These are phyloP conservation scores for Halocaridina rubra DNA, from an alignment of 2,888 invertebrate genomes.

Conservation along the genomic window DNA sequence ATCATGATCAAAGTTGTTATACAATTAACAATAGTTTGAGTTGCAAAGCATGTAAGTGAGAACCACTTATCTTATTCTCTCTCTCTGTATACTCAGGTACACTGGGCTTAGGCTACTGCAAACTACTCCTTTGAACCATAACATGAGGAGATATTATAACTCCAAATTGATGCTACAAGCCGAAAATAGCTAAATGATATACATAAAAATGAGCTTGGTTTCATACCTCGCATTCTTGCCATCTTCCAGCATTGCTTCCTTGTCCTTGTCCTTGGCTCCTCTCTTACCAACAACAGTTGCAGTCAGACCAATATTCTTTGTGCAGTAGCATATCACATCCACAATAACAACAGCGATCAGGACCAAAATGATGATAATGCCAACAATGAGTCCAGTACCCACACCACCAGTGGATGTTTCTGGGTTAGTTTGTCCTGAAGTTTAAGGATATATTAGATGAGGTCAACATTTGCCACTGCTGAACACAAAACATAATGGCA, in stretches of 20 bases:
- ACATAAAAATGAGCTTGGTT: too few relatives aligned
- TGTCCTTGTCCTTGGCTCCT: conserved; percentile 56
- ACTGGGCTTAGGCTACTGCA: too few relatives aligned
- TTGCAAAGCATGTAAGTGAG: too few relatives aligned
- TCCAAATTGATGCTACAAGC: too few relatives aligned
- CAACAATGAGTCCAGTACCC: conserved; percentile 33
- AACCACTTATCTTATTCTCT: too few relatives aligned
- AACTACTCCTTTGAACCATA: too few relatives aligned
- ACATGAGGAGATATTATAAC: too few relatives aligned
- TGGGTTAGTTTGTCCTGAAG: conserved; percentile 4
- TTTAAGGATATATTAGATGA: neutral
- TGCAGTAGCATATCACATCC: conserved; percentile 35
- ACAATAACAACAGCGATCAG: conserved; percentile 21
- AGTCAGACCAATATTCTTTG: conserved; percentile 47
- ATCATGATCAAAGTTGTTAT: too few relatives aligned
- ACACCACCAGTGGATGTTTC: neutral
- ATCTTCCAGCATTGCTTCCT: conserved; percentile 60
- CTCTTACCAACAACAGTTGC: conserved; percentile 41
- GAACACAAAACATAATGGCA: neutral
- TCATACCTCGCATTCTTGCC: conserved; percentile 57
- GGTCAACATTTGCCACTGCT: neutral
- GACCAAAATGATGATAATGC: conserved; percentile 34
- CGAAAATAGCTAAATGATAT: too few relatives aligned
- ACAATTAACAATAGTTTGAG: too few relatives aligned
- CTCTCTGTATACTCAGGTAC: too few relatives aligned